Evolutionary conservation across 2,797 vertebrate genomes (phyloP), one percentile per base, ranked within the genome.

Genomic region (Heterohyrax brucei): DNA sequence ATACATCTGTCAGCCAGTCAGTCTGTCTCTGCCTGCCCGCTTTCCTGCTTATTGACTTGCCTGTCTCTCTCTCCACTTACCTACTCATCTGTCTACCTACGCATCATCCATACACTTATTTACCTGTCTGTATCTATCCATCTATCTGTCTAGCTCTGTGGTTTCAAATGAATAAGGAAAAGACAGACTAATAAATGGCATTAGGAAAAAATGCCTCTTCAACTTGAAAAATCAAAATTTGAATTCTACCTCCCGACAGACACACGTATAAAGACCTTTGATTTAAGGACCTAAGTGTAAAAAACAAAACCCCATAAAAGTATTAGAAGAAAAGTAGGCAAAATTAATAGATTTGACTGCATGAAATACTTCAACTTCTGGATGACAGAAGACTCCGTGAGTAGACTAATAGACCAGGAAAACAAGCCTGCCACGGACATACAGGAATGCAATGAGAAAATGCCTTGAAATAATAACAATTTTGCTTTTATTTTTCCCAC

Each of bases 401-500:
- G 56, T 70, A 3, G 46, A 77, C n/a, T 39, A 50, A 78, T 28
- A 44, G 80, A 28, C 19, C 0, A 26, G 78, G 70, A 85, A 78
- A 87, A 72, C 88, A 89, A 68, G n/a, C 30, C 50, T 30, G 4
- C 80, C 81, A 2, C 21, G 28, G 62, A 93, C 83, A 68, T 3
- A 10, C 61, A 39, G 64, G 64, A 68, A 91, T 0, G 70, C 70
- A 61, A 66, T 83, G 50, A 75, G 92, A 92, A 72, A 81, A 16
- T 14, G 46, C 50, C 94, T 94, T 75, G 19, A 96, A 94, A 96
- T 87, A 91, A 85, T 91, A 93, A 88, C 75, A 48, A 61, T 89
- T 89, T 84, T 46, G 89, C 95, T 97, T 94, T 96, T 93, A 72
- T 96, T 89, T 95, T 87, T 24, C 59, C 90, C 53, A 81, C 50